A percentile compares a stretch with the other conserved stretches of the same genome.
Evolutionary conservation across 2,888 invertebrate species (phyloP).

Genomic region (Cheilosia grossa): DNA sequence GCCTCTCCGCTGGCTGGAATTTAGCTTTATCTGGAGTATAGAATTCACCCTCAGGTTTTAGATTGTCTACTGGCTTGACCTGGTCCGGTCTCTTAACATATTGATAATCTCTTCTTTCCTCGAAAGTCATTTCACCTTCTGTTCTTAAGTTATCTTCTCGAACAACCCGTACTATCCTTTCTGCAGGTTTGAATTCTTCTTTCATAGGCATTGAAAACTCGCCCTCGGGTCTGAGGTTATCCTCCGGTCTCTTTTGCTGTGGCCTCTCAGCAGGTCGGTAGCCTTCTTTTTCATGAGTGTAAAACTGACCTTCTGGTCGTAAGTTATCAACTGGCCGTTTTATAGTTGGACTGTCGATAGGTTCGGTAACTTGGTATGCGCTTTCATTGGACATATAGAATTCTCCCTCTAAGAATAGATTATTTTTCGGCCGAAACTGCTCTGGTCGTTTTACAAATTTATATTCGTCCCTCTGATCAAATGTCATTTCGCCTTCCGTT

Average conservation of each 20-base stretch:
- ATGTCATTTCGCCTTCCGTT: conserved; percentile 85
- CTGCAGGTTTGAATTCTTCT: conserved; percentile 80
- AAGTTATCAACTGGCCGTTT: conserved; percentile 83
- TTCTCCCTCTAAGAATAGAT: conserved; percentile 84
- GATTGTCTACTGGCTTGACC: conserved; percentile 83
- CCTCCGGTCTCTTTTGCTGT: conserved; percentile 82
- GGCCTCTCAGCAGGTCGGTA: conserved; percentile 83
- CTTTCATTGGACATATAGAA: conserved; percentile 84
- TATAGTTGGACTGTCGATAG: conserved; percentile 80
- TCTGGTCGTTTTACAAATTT: conserved; percentile 84
- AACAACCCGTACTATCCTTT: conserved; percentile 79
- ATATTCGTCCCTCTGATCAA: conserved; percentile 82
- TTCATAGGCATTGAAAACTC: conserved; percentile 84
- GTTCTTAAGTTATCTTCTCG: conserved; percentile 82
- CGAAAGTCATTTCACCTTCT: conserved; percentile 77
- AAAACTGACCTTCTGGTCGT: conserved; percentile 85
- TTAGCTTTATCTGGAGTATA: conserved; percentile 81
- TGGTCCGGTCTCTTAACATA: conserved; percentile 82
- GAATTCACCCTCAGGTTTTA: conserved; percentile 84
- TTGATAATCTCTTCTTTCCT: conserved; percentile 79
- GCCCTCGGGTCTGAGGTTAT: conserved; percentile 84
- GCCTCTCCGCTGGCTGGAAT: conserved; percentile 83
- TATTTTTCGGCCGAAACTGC: conserved; percentile 82
- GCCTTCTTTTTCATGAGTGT: conserved; percentile 78
- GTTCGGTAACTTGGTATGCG: conserved; percentile 79